Evolutionary conservation across 2,888 invertebrate genomes (phyloP), one percentile per base, ranked within the genome.

Genomic region (Chalcosyrphus nemorum): DNA sequence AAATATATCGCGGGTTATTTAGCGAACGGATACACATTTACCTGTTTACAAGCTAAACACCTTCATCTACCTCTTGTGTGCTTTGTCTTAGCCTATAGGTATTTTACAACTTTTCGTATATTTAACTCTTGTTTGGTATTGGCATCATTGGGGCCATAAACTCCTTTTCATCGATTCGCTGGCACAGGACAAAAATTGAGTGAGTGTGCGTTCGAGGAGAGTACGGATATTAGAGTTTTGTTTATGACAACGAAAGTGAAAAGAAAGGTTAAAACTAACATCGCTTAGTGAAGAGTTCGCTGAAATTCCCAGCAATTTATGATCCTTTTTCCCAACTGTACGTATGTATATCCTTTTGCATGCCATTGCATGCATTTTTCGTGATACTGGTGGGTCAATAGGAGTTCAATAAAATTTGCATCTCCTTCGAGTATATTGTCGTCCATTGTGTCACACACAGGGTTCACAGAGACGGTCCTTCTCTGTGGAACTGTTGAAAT

Each of bases 191-290:
- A 6, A 43, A 15, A 29, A 43, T 9, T 45, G 35, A 47, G 19
- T 15, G 45, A 21, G 11, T 29, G 2, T 41, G 32, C 9, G 66
- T 59, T n/a, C n/a, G n/a, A n/a, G n/a, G n/a, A n/a, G n/a, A n/a
- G n/a, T n/a, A n/a, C n/a, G n/a, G n/a, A n/a, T n/a, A n/a, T n/a
- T n/a, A n/a, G n/a, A n/a, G n/a, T n/a, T 2, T 61, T 32, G 38
- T 82, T 82, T 82, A 82, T 66, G 63, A 82, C 78, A 78, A 59
- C 71, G 82, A 78, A 82, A 82, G 82, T 82, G 82, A 82, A 78
- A 78, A 82, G 78, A 68, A 77, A 76, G 77, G 71, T 66, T 65
- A 78, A 81, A 63, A 75, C 66, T 72, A 82, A 77, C 66, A 82
- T 32, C 71, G 57, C 71, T 77, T 66, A 77, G 59, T 70, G 61